Percentiles rank a stretch among this genome's conserved stretches.
Evolutionary conservation across 2,888 invertebrate species (phyloP).

Genomic region (Nemurella pictetii): DNA sequence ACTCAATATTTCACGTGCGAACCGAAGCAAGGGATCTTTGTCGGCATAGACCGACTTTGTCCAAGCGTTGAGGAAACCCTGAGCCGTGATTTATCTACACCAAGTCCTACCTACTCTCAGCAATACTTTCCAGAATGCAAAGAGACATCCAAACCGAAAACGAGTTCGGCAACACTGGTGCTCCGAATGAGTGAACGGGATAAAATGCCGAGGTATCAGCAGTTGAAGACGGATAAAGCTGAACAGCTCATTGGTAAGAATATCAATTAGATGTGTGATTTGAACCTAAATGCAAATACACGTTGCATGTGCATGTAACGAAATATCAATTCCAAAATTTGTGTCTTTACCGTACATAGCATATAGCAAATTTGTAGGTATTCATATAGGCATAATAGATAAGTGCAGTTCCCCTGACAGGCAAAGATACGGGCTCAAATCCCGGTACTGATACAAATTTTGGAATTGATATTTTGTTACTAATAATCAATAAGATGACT

Average conservation of each 20-base stretch:
- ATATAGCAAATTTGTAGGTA: too few relatives aligned
- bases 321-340: too few relatives aligned
- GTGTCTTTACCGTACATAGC: neutral
- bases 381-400: too few relatives aligned
- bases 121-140: neutral
- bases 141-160: neutral
- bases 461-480: too few relatives aligned
- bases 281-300: too few relatives aligned
- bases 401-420: too few relatives aligned
- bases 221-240: constrained; percentile 22
- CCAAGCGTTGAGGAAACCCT: constrained; percentile 25
- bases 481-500: neutral
- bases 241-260: constrained; percentile 39
- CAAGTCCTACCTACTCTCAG: neutral
- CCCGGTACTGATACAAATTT: too few relatives aligned
- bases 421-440: too few relatives aligned
- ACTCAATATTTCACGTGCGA: constrained; percentile 43
- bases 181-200: constrained; percentile 38
- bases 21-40: constrained; percentile 44
- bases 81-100: neutral
- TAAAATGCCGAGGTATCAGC: constrained; percentile 33
- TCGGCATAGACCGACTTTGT: constrained; percentile 42
- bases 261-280: constrained; percentile 1
- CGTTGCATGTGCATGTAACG: too few relatives aligned
- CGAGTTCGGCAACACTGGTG: constrained; percentile 37